Evolutionary conservation across 2,797 vertebrate species (phyloP).

Genomic region (Typhlichthys subterraneus): DNA sequence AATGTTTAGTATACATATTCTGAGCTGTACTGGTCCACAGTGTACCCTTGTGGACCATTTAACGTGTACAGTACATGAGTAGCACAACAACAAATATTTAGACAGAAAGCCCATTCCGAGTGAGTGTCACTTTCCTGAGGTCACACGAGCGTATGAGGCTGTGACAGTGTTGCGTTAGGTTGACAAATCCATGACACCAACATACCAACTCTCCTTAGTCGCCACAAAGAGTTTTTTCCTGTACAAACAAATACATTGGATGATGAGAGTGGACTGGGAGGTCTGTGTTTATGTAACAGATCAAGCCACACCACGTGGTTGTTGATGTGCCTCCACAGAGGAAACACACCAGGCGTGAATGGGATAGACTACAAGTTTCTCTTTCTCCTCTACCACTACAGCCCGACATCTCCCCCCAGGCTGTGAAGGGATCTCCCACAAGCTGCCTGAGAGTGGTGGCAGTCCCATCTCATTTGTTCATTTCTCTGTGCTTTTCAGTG

Average conservation of each 20-base stretch:
- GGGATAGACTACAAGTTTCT: conserved; percentile 53
- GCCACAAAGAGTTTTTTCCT: conserved; percentile 62
- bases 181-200: conserved; percentile 31
- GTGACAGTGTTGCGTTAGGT: conserved; percentile 25
- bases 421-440: conserved; percentile 56
- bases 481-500: conserved; percentile 46
- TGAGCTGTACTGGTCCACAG: too few relatives aligned
- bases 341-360: conserved; percentile 73
- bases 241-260: conserved; percentile 58
- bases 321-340: conserved; percentile 44
- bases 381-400: conserved; percentile 13
- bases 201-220: conserved; percentile 66
- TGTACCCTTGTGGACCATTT: too few relatives aligned
- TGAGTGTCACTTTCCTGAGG: conserved; percentile 48
- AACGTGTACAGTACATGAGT: background rate
- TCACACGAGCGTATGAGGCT: conserved; percentile 47
- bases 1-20: too few relatives aligned
- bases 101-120: conserved; percentile 9
- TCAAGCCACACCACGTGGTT: conserved; percentile 72
- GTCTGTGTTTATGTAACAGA: conserved; percentile 76
- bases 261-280: conserved; percentile 72
- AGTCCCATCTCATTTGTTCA: conserved; percentile 81
- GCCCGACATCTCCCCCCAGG: conserved; percentile 50
- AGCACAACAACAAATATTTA: background rate
- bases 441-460: conserved; percentile 75